phyloP scores from a whole-genome alignment of 2,888 invertebrate genomes.

The Hirtodrosophila histrioides region DNA sequence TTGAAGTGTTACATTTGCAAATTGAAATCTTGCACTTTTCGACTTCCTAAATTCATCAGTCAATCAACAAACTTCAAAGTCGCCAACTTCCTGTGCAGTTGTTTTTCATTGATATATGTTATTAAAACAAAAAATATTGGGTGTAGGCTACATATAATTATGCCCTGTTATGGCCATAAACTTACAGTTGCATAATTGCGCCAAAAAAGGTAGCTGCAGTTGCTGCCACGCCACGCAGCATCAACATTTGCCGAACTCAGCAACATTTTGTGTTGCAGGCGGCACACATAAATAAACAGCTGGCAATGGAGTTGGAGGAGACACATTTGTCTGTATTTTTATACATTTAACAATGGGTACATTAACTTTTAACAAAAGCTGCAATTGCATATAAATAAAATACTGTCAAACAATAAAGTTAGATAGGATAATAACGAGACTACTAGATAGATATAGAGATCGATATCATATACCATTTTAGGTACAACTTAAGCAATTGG shows the following conservation, averaged over 20 bases:
- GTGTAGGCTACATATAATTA: constrained; percentile 63
- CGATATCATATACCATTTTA: too few relatives aligned
- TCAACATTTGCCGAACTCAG: constrained; percentile 56
- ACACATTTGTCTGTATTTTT: constrained; percentile 25
- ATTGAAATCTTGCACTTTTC: constrained; percentile 44
- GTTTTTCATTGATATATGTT: constrained; percentile 14
- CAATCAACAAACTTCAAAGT: constrained; percentile 56
- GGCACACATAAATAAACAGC: constrained; percentile 73
- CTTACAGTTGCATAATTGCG: constrained; percentile 56
- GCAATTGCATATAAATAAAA: too few relatives aligned
- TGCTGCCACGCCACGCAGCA: constrained; percentile 14
- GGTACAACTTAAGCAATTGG: too few relatives aligned
- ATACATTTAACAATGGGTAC: neutral
- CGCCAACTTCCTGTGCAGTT: constrained; percentile 52
- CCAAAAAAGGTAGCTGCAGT: constrained; percentile 50
- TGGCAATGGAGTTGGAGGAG: constrained; percentile 52
- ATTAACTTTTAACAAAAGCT: neutral
- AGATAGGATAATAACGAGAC: too few relatives aligned
- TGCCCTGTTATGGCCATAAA: constrained; percentile 64
- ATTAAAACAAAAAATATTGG: constrained; percentile 26
- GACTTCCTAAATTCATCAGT: constrained; percentile 48
- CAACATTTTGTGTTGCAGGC: constrained; percentile 68
- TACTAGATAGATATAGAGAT: too few relatives aligned
- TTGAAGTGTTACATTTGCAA: constrained; percentile 27
- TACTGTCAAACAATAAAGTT: neutral